Conservation (phyloP, 2,113 vertebrate genomes). For the Scatophagus argus region DNA sequence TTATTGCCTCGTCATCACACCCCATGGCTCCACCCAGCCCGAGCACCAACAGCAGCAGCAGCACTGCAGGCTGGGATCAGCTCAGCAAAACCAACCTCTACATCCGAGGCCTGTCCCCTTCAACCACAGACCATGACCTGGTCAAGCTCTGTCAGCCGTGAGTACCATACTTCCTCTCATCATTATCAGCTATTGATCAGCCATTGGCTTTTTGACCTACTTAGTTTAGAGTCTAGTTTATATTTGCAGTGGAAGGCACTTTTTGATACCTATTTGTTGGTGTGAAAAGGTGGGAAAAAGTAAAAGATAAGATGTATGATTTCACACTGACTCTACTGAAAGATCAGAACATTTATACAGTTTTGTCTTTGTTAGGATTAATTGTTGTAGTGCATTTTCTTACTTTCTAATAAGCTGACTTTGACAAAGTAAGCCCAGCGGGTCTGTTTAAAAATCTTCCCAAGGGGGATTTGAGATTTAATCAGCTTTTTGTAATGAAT, state of each 20-base stretch:
- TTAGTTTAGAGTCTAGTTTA: conserved; percentile 19
- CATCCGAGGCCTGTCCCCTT: conserved; percentile 95
- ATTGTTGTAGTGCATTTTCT: neutral
- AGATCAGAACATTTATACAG: neutral
- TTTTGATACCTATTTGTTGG: conserved; percentile 19
- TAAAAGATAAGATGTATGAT: neutral
- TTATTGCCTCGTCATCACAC: conserved; percentile 88
- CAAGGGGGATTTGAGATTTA: neutral
- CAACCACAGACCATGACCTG: conserved; percentile 98
- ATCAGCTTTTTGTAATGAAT: neutral
- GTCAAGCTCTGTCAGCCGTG: conserved; percentile 99
- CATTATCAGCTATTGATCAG: conserved; percentile 63
- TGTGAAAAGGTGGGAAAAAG: conserved; percentile 11
- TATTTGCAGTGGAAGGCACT: neutral
- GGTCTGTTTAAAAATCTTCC: neutral
- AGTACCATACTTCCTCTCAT: conserved; percentile 82
- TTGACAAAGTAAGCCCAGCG: neutral
- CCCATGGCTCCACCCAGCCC: conserved; percentile 99
- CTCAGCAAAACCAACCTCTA: conserved; percentile 99
- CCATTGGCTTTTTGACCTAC: conserved; percentile 54
- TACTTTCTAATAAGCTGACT: neutral
- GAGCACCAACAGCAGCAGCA: conserved; percentile 94
- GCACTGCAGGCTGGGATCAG: conserved; percentile 96
- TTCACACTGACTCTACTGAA: neutral
- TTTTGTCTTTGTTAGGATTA: neutral